Conservation (phyloP, 2,113 vertebrate species). For the Callocephalon fimbriatum region DNA sequence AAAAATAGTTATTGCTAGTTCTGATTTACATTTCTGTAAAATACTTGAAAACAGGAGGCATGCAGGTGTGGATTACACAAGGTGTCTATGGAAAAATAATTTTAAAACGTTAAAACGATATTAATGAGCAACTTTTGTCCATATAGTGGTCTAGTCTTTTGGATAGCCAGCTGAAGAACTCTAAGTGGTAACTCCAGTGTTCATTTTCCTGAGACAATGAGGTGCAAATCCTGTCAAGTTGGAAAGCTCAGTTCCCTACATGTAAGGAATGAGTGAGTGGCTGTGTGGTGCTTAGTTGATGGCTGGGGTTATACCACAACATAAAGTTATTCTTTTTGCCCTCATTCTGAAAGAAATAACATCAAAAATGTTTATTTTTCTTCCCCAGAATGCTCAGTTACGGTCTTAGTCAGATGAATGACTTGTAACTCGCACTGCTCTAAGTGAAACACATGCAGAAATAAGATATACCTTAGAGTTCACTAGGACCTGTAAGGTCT, state of each 20-base stretch:
- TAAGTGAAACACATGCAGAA: background rate
- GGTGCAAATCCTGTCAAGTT: background rate
- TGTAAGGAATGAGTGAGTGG: background rate
- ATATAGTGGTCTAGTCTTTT: background rate
- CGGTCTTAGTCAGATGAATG: background rate
- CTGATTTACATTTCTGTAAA: background rate
- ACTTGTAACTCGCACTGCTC: background rate
- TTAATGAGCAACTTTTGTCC: background rate
- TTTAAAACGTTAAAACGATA: background rate
- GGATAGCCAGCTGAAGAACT: background rate
- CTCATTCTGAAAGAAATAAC: background rate
- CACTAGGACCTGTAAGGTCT: background rate
- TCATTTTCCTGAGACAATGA: background rate
- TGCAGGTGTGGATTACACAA: background rate
- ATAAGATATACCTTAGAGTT: background rate
- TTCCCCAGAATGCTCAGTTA: background rate
- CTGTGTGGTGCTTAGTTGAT: background rate
- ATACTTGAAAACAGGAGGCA: background rate
- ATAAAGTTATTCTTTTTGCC: background rate
- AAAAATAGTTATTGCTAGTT: background rate
- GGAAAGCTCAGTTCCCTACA: background rate
- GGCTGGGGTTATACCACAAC: background rate
- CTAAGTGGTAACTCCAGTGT: background rate
- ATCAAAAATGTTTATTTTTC: background rate
- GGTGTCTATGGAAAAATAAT: background rate